These are phyloP conservation scores for Platygyra sinensis DNA, from an alignment of 64 coral and sea anemone species.

Conservation along the genomic window DNA sequence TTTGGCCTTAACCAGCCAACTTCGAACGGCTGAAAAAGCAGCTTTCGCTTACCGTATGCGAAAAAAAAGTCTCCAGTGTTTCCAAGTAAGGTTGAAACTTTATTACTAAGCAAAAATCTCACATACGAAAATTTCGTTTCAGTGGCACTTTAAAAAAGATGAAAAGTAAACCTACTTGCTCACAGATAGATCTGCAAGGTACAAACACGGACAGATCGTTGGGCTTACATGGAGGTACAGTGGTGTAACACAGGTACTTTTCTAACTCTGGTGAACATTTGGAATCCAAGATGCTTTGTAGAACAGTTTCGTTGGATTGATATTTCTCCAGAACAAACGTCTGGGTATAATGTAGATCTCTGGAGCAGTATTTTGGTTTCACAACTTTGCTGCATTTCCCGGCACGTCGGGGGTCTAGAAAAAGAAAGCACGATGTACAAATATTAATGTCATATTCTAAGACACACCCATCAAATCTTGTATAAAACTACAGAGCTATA, in stretches of 20 bases:
- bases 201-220: slow-evolving; percentile 50
- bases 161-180: slow-evolving; percentile 11
- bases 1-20: too few relatives aligned
- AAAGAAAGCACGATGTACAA: background rate
- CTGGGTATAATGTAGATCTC: slow-evolving; percentile 69
- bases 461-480: too few relatives aligned
- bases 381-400: slow-evolving; percentile 11
- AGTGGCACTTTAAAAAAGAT: too few relatives aligned
- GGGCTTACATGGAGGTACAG: slow-evolving; percentile 60
- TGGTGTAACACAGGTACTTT: slow-evolving; percentile 63
- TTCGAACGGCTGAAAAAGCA: too few relatives aligned
- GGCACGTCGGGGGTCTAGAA: background rate
- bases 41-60: too few relatives aligned
- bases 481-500: too few relatives aligned
- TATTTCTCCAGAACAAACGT: slow-evolving; percentile 50
- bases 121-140: too few relatives aligned
- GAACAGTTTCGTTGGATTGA: slow-evolving; percentile 6
- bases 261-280: slow-evolving; percentile 65
- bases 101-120: too few relatives aligned
- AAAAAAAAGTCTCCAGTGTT: too few relatives aligned
- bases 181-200: slow-evolving; percentile 72
- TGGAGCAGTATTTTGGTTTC: slow-evolving; percentile 13
- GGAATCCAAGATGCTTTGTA: slow-evolving; percentile 45
- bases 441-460: too few relatives aligned
- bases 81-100: too few relatives aligned